A percentile compares a stretch with the other conserved stretches of the same genome.
These are phyloP conservation scores for Drosophila formosana DNA, from an alignment of 2,888 invertebrate genomes.

Conservation along the genomic window DNA sequence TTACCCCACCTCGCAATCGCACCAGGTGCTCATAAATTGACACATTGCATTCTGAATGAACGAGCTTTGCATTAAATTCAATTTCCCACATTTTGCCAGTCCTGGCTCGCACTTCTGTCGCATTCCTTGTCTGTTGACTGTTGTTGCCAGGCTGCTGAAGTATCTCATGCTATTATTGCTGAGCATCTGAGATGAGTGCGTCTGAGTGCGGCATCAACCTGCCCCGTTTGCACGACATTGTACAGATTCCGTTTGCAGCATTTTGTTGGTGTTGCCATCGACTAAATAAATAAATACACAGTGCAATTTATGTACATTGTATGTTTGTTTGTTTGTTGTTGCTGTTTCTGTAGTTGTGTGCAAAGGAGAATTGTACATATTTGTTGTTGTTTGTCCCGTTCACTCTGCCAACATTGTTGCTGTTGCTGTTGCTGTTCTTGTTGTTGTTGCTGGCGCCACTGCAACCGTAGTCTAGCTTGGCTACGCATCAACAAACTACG, in stretches of 20 bases:
- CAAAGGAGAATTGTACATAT: slow-evolving; percentile 31
- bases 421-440: slow-evolving; percentile 18
- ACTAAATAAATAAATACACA: slow-evolving; percentile 72
- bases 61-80: slow-evolving; percentile 45
- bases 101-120: neutral
- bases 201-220: slow-evolving; percentile 55
- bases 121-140: slow-evolving; percentile 25
- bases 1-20: no score
- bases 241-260: slow-evolving; percentile 60
- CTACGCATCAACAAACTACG: slow-evolving; percentile 46
- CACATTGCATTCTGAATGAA: slow-evolving; percentile 15
- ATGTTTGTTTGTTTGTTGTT: slow-evolving; percentile 39
- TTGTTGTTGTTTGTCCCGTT: slow-evolving; percentile 51
- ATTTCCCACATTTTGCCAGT: slow-evolving; percentile 35
- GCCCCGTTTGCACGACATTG: slow-evolving; percentile 46
- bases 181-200: slow-evolving; percentile 31
- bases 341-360: slow-evolving; percentile 19
- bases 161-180: slow-evolving; percentile 9
- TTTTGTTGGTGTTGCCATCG: slow-evolving; percentile 69
- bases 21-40: slow-evolving; percentile 12
- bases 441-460: slow-evolving; percentile 47
- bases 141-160: slow-evolving; percentile 48
- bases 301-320: slow-evolving; percentile 67
- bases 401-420: slow-evolving; percentile 36
- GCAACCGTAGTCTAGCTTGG: slow-evolving; percentile 30